Evolutionary conservation across 2,113 vertebrate genomes (phyloP).

Genomic region (Pristiophorus japonicus): DNA sequence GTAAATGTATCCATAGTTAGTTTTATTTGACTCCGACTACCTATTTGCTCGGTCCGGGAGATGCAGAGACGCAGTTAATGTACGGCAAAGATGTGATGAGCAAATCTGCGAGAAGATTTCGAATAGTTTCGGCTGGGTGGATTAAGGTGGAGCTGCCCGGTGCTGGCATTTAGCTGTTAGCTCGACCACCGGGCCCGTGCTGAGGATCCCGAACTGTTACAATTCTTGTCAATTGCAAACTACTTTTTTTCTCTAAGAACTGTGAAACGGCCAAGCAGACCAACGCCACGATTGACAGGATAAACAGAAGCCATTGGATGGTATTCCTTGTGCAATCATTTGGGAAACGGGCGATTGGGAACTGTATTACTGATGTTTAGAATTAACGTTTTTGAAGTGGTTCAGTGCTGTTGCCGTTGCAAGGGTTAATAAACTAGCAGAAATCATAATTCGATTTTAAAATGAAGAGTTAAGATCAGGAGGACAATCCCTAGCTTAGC

Average conservation of each 20-base stretch:
- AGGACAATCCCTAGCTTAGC: background rate
- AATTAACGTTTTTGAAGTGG: background rate
- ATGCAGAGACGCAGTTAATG: background rate
- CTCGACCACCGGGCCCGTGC: too few species aligned
- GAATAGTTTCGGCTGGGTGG: background rate
- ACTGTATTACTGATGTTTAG: background rate
- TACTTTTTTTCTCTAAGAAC: background rate
- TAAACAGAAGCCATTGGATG: background rate
- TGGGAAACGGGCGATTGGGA: background rate
- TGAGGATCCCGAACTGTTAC: background rate
- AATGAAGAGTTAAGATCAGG: background rate
- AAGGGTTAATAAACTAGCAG: background rate
- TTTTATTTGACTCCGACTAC: background rate
- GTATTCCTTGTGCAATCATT: background rate
- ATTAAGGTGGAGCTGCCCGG: background rate
- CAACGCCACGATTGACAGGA: background rate
- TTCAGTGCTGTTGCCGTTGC: background rate
- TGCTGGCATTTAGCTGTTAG: background rate
- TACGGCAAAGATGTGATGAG: background rate
- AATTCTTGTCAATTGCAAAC: background rate
- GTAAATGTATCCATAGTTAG: background rate
- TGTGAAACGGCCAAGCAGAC: background rate
- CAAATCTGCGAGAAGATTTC: too few species aligned
- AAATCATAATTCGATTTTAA: background rate
- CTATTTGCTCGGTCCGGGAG: background rate